phyloP scores from a whole-genome alignment of 2,797 vertebrate species.

The Myioborus melanocephalus region DNA sequence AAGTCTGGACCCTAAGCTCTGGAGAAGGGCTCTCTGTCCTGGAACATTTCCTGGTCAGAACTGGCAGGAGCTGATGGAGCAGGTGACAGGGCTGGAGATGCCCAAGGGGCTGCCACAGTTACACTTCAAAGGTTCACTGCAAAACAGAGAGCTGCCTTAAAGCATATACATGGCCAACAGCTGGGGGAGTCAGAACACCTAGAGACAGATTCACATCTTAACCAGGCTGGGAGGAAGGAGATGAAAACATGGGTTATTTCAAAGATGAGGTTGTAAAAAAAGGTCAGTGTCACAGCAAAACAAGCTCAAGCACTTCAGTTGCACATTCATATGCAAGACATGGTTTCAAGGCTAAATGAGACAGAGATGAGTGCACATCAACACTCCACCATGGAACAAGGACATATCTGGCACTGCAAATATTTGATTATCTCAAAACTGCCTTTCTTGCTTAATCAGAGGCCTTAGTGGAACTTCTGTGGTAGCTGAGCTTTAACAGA shows the following conservation, averaged over 20 bases:
- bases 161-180: neutral
- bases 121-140: neutral
- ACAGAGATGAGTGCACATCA: neutral
- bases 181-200: neutral
- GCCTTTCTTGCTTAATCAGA: neutral
- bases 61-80: neutral
- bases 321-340: neutral
- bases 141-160: slow-evolving; percentile 10
- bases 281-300: neutral
- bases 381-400: neutral
- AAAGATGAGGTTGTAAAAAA: neutral
- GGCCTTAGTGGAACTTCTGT: neutral
- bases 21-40: neutral
- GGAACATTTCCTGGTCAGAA: neutral
- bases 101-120: neutral
- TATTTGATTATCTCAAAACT: neutral
- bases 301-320: neutral
- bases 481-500: neutral
- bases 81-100: neutral
- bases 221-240: neutral
- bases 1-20: neutral
- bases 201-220: neutral
- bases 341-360: neutral
- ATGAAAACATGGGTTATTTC: neutral
- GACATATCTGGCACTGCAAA: neutral